phyloP scores from a whole-genome alignment of 2,113 vertebrate genomes.

The Pyrgilauda ruficollis region DNA sequence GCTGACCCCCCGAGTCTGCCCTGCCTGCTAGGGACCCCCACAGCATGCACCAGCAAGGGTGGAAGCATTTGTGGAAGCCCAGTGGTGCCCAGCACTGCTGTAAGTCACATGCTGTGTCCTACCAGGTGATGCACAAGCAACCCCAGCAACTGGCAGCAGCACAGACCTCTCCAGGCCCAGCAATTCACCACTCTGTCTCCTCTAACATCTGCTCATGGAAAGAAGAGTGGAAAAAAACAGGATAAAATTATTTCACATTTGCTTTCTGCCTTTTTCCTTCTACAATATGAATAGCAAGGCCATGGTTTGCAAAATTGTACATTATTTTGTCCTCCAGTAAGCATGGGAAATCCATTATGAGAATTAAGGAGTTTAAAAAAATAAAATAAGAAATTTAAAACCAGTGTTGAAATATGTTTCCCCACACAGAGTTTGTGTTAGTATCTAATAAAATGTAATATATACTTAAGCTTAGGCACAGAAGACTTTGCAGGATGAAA shows the following conservation, averaged over 20 bases:
- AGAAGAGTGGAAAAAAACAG: neutral
- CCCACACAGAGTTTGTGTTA: neutral
- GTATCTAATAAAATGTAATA: neutral
- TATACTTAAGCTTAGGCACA: neutral
- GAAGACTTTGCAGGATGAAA: neutral
- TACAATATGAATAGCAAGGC: neutral
- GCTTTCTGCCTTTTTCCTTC: neutral
- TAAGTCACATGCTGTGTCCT: fast-evolving
- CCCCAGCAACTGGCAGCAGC: neutral
- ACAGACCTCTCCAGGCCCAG: neutral
- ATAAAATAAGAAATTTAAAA: neutral
- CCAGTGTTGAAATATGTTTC: neutral
- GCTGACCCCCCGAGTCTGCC: fast-evolving
- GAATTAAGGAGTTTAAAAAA: neutral
- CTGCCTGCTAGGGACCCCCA: neutral
- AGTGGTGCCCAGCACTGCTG: neutral
- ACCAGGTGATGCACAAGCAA: neutral
- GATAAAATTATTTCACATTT: neutral
- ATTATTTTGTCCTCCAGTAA: neutral
- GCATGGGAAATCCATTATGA: neutral
- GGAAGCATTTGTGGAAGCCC: neutral
- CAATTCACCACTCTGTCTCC: neutral
- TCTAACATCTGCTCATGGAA: neutral
- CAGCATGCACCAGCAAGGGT: neutral
- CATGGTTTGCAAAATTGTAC: neutral